Percentiles rank a stretch among this genome's conserved stretches.
These are phyloP conservation scores for Brachyalestes nurse DNA, from an alignment of 2,797 vertebrate genomes.

Conservation along the genomic window DNA sequence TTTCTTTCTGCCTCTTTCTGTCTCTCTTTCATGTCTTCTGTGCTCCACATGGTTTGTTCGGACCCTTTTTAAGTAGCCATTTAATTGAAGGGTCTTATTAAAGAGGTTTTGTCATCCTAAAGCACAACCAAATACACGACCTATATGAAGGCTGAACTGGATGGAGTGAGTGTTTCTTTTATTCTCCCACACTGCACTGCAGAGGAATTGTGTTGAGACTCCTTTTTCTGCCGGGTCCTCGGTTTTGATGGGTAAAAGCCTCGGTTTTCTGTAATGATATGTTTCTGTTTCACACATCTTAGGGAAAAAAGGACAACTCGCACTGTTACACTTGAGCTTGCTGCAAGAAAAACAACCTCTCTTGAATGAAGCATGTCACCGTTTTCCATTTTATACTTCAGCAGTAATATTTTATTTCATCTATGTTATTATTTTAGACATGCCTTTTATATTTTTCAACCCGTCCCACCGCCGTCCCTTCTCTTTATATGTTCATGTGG, in stretches of 20 bases:
- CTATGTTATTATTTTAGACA: constrained; percentile 53
- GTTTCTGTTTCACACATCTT: constrained; percentile 44
- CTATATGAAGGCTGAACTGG: constrained; percentile 7
- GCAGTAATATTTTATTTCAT: constrained; percentile 38
- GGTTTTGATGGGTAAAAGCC: constrained; percentile 29
- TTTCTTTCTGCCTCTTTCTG: neutral
- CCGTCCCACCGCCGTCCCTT: constrained; percentile 37
- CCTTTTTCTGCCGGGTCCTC: constrained; percentile 18
- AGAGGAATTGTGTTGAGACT: constrained; percentile 24
- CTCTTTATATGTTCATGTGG: constrained; percentile 31
- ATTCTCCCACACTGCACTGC: constrained; percentile 39
- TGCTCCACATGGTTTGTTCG: neutral
- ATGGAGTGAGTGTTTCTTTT: constrained; percentile 31
- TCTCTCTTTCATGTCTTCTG: neutral
- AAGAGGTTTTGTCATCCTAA: neutral
- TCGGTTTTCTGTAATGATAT: constrained; percentile 17
- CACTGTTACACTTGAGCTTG: constrained; percentile 40
- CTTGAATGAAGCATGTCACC: constrained; percentile 41
- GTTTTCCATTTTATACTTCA: constrained; percentile 40
- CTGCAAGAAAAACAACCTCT: constrained; percentile 44
- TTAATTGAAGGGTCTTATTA: constrained; percentile 19
- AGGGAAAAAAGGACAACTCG: constrained; percentile 41
- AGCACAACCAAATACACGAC: constrained; percentile 5
- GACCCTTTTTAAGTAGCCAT: neutral
- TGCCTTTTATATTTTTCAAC: constrained; percentile 43